Conservation (phyloP, 2,113 vertebrate genomes). For the Silurus asotus region DNA sequence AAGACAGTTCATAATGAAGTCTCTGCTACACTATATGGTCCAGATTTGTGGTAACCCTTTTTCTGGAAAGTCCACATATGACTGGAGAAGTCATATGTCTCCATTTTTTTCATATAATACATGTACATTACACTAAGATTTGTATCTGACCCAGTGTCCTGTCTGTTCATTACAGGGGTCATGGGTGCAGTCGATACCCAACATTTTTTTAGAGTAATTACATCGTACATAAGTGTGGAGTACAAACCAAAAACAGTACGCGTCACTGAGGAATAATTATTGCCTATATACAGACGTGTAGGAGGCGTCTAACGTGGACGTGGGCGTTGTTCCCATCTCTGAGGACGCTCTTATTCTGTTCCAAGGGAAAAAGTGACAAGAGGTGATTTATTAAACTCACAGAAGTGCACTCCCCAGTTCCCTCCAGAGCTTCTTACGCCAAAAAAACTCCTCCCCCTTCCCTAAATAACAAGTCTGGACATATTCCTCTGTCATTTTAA, state of each 20-base stretch:
- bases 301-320: too few relatives aligned
- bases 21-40: too few relatives aligned
- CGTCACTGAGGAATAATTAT: neutral
- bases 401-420: slow-evolving; percentile 6
- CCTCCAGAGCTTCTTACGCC: slow-evolving; percentile 17
- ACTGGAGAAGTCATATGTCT: too few relatives aligned
- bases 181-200: slow-evolving; percentile 19
- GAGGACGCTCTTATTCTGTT: neutral
- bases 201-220: slow-evolving; percentile 46
- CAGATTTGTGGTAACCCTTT: too few relatives aligned
- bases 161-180: neutral
- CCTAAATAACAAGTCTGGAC: neutral
- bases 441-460: slow-evolving; percentile 17
- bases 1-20: too few relatives aligned
- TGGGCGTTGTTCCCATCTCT: neutral
- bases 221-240: slow-evolving; percentile 48
- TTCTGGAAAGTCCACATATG: too few relatives aligned
- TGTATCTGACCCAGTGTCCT: neutral
- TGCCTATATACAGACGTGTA: neutral
- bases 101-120: too few relatives aligned
- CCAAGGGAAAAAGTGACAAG: slow-evolving; percentile 34
- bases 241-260: slow-evolving; percentile 30
- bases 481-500: neutral
- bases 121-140: neutral
- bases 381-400: slow-evolving; percentile 40